These are phyloP conservation scores for Tringa solitaria DNA, from an alignment of 2,113 vertebrate species.

Conservation along the genomic window DNA sequence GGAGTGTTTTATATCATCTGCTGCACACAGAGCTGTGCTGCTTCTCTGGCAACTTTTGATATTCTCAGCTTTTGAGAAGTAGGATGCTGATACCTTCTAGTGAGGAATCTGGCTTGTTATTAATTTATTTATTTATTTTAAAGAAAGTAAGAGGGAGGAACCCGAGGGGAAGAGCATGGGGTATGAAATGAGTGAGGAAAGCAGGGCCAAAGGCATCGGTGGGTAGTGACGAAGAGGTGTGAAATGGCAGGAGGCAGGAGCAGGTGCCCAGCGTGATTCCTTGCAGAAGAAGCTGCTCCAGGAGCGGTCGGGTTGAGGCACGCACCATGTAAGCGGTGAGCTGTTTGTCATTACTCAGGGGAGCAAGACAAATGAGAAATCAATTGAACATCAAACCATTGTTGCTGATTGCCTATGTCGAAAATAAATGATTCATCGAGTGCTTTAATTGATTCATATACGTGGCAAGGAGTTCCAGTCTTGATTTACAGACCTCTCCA, in stretches of 20 bases:
- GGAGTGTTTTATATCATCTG: neutral
- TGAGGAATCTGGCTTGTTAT: neutral
- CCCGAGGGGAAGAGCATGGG: accelerated
- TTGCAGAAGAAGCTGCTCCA: neutral
- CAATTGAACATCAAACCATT: slow-evolving; percentile 59
- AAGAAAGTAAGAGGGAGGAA: neutral
- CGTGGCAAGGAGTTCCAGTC: neutral
- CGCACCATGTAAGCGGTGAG: neutral
- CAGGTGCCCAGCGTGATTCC: neutral
- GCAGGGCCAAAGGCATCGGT: neutral
- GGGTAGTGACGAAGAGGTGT: neutral
- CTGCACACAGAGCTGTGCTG: neutral
- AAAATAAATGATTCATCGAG: slow-evolving; percentile 56
- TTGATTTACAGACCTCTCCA: slow-evolving; percentile 26
- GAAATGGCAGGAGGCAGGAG: neutral
- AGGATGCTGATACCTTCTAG: neutral
- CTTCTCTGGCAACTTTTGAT: neutral
- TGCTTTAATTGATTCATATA: slow-evolving; percentile 43
- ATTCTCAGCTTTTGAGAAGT: neutral
- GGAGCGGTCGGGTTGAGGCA: slow-evolving; percentile 1
- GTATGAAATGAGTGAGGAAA: neutral
- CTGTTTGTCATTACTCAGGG: slow-evolving; percentile 32
- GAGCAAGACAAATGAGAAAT: slow-evolving; percentile 62
- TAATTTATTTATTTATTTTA: neutral
- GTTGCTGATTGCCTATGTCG: slow-evolving; percentile 24